Evolutionary conservation across 2,888 invertebrate species (phyloP).

Genomic region (Phyllotreta striolata): DNA sequence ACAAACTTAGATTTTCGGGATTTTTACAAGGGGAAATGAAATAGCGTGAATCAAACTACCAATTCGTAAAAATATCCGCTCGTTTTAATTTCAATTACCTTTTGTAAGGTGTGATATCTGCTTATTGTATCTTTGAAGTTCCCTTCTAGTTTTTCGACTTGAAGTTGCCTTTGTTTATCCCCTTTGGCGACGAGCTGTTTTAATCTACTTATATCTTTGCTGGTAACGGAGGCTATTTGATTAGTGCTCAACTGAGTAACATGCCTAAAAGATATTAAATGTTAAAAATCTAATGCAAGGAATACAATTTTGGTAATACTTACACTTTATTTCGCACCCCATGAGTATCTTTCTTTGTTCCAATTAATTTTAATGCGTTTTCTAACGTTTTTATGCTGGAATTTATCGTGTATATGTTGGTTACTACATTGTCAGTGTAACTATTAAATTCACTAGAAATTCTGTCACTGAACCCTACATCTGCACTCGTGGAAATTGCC

Average conservation of each 20-base stretch:
- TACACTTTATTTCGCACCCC: conserved; percentile 72
- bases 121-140: conserved; percentile 80
- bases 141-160: conserved; percentile 82
- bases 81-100: conserved; percentile 64
- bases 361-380: conserved; percentile 76
- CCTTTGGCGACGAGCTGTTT: conserved; percentile 74
- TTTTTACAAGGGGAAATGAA: not conserved
- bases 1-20: too few species aligned
- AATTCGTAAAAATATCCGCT: conserved; percentile 12
- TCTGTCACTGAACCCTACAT: conserved; percentile 72
- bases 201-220: conserved; percentile 75
- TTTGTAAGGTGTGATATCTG: conserved; percentile 78
- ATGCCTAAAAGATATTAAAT: conserved; percentile 64
- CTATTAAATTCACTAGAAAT: conserved; percentile 80
- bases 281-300: conserved; percentile 9
- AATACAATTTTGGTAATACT: conserved; percentile 47
- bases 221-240: conserved; percentile 75
- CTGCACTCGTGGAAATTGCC: conserved; percentile 64
- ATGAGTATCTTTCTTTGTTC: conserved; percentile 77
- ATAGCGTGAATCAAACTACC: conserved; percentile 1
- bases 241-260: conserved; percentile 79
- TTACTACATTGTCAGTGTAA: conserved; percentile 81
- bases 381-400: conserved; percentile 76
- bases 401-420: conserved; percentile 81
- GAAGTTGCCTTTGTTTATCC: conserved; percentile 82